phyloP scores from a whole-genome alignment of 2,888 invertebrate species.

The Eledona agricola region DNA sequence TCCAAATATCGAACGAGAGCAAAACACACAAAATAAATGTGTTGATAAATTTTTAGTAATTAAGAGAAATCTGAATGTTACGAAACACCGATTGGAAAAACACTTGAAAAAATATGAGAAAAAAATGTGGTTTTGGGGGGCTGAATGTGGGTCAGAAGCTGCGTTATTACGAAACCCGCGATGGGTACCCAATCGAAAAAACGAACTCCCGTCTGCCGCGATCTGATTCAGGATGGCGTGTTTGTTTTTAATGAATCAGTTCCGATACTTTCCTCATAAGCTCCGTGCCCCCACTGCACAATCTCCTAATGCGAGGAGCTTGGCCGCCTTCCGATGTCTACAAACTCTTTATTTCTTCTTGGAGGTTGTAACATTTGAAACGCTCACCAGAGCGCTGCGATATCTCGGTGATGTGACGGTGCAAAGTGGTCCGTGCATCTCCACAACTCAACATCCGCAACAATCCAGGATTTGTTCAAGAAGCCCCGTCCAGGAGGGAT shows the following conservation, averaged over 20 bases:
- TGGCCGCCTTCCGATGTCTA: constrained; percentile 25
- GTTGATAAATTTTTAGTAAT: no score
- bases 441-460: neutral
- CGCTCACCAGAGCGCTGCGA: constrained; percentile 3
- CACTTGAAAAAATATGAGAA: no score
- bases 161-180: neutral
- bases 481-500: no score
- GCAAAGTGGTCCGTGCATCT: neutral
- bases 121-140: no score
- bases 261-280: no score
- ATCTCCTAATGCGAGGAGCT: constrained; percentile 5
- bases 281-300: constrained; percentile 17
- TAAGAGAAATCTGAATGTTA: no score
- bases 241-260: no score
- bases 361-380: constrained; percentile 25
- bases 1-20: no score
- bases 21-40: no score
- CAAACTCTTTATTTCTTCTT: constrained; percentile 22
- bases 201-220: neutral
- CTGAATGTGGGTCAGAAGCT: no score
- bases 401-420: constrained; percentile 21
- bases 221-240: constrained; percentile 1
- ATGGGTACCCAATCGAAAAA: neutral
- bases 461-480: no score
- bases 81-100: constrained; percentile 2